Evolutionary conservation across 2,113 vertebrate species (phyloP).

Genomic region (Neolamprologus sp.): DNA sequence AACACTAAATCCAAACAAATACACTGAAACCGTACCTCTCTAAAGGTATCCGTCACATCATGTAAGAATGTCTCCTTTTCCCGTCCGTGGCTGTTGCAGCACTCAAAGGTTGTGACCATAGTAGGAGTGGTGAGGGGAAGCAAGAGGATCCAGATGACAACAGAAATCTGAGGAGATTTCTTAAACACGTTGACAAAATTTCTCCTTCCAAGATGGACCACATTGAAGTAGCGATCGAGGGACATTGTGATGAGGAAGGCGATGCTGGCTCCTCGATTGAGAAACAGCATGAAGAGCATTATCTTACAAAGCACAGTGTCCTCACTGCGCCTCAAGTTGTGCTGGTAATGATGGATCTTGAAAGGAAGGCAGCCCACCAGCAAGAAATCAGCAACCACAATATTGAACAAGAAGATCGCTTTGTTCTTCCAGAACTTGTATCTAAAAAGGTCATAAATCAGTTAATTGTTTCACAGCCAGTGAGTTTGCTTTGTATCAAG

Average conservation of each 20-base stretch:
- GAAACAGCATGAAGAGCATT: constrained; percentile 72
- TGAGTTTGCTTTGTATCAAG: not conserved
- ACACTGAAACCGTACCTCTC: constrained; percentile 20
- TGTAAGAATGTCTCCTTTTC: rapidly evolving
- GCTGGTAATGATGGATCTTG: constrained; percentile 60
- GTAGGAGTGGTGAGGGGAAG: constrained; percentile 62
- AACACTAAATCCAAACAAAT: not conserved
- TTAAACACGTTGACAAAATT: constrained; percentile 58
- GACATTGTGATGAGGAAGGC: constrained; percentile 73
- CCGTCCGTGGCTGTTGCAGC: constrained; percentile 60
- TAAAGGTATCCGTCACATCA: constrained; percentile 18
- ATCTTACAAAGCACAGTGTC: constrained; percentile 37
- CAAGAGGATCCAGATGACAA: constrained; percentile 65
- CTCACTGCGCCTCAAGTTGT: constrained; percentile 45
- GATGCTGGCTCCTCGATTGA: constrained; percentile 73
- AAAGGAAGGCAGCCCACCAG: constrained; percentile 70
- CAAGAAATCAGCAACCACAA: constrained; percentile 75
- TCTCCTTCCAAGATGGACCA: constrained; percentile 63
- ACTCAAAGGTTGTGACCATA: constrained; percentile 60
- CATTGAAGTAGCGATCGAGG: constrained; percentile 74
- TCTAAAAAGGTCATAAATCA: not conserved
- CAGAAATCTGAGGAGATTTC: constrained; percentile 41
- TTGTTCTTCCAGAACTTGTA: constrained; percentile 78
- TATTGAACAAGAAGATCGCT: constrained; percentile 73
- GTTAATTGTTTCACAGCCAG: not conserved